Evolutionary conservation across 2,113 vertebrate genomes (phyloP).

Genomic region (Burhinus bistriatus): DNA sequence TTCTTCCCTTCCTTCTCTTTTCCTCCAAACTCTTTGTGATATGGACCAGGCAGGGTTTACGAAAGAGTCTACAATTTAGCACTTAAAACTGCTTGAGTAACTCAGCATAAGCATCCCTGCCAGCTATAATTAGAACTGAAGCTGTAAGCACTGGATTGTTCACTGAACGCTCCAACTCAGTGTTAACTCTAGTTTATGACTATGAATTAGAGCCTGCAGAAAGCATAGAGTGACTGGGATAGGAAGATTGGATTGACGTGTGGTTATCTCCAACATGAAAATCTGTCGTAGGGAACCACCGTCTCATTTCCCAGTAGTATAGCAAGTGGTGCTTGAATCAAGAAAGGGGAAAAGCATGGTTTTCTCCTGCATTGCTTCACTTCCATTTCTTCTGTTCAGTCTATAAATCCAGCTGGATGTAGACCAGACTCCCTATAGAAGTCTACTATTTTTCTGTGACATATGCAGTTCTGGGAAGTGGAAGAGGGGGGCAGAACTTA

Average conservation of each 20-base stretch:
- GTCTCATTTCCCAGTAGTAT: background rate
- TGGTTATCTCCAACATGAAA: background rate
- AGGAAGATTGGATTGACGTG: background rate
- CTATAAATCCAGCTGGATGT: background rate
- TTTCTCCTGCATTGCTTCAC: background rate
- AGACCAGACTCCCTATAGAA: background rate
- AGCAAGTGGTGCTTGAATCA: background rate
- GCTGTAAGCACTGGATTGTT: background rate
- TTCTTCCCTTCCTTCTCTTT: background rate
- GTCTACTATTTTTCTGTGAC: background rate
- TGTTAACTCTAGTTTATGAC: background rate
- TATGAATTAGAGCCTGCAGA: background rate
- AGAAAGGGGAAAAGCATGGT: rapidly evolving
- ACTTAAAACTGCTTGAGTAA: background rate
- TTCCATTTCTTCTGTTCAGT: background rate
- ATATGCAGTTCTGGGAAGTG: background rate
- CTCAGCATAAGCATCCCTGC: background rate
- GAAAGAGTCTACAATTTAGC: background rate
- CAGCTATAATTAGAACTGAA: background rate
- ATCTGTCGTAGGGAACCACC: background rate
- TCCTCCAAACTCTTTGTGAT: background rate
- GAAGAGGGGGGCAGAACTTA: rapidly evolving
- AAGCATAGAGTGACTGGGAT: rapidly evolving
- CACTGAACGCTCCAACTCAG: background rate
- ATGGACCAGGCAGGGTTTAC: background rate